Evolutionary conservation across 1,140 invertebrate species (phyloP).

Genomic region (Papilio aristodemus): DNA sequence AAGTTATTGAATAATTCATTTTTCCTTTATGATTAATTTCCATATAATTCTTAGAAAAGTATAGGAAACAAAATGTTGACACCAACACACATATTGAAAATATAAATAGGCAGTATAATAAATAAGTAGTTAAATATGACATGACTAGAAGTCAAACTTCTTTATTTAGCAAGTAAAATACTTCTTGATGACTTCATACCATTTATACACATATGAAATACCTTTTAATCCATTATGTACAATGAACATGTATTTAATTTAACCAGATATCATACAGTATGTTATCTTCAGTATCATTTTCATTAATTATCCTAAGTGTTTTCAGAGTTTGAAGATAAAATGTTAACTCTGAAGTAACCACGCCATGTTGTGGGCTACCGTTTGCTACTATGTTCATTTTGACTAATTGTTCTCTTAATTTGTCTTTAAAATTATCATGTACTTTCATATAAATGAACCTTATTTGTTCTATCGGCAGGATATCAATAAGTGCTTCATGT

Average conservation of each 20-base stretch:
- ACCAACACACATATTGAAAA: not conserved
- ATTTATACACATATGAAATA: slow-evolving; percentile 39
- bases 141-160: slow-evolving; percentile 32
- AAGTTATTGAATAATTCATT: not conserved
- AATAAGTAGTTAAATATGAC: slow-evolving; percentile 3
- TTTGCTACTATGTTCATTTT: slow-evolving; percentile 96
- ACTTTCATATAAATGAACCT: slow-evolving; percentile 89
- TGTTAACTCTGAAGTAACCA: slow-evolving; percentile 96
- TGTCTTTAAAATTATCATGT: slow-evolving; percentile 93
- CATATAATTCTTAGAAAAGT: not conserved
- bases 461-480: slow-evolving; percentile 88
- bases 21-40: not conserved
- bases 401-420: slow-evolving; percentile 90
- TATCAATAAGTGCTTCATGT: slow-evolving; percentile 93
- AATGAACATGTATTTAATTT: slow-evolving; percentile 70
- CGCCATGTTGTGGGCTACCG: slow-evolving; percentile 96
- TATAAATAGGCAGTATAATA: slow-evolving; percentile 7
- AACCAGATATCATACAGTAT: slow-evolving; percentile 91
- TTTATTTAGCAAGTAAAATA: slow-evolving; percentile 29
- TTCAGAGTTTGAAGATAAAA: slow-evolving; percentile 97
- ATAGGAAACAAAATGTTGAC: not conserved
- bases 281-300: slow-evolving; percentile 86
- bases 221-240: slow-evolving; percentile 40
- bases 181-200: slow-evolving; percentile 26
- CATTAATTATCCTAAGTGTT: slow-evolving; percentile 89